A percentile compares a stretch with the other conserved stretches of the same genome.
phyloP scores from a whole-genome alignment of 2,797 vertebrate species.

The Danio albolineatus region DNA sequence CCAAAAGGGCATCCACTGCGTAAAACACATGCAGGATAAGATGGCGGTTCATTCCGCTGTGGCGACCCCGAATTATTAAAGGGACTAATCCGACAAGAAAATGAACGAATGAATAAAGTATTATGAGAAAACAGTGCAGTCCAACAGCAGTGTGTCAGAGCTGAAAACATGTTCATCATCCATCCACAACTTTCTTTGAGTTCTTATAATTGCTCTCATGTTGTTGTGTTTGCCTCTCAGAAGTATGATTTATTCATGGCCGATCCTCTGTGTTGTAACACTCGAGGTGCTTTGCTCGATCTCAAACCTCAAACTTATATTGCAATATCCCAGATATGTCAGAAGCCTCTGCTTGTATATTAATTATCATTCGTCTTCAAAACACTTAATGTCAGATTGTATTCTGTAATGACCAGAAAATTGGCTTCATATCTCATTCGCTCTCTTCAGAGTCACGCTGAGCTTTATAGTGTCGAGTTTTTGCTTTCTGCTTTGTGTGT shows the following conservation, averaged over 20 bases:
- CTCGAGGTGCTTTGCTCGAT: conserved; percentile 32
- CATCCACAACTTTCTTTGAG: not conserved
- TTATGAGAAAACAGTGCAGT: no score
- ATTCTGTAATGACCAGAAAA: conserved; percentile 85
- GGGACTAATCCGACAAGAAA: no score
- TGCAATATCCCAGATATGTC: conserved; percentile 93
- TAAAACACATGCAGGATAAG: no score
- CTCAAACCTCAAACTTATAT: conserved; percentile 75
- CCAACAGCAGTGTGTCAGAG: not conserved
- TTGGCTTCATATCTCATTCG: conserved; percentile 82
- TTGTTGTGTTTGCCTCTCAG: conserved; percentile 69
- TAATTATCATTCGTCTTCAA: conserved; percentile 87
- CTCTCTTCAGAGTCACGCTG: conserved; percentile 59
- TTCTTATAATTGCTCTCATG: conserved; percentile 17
- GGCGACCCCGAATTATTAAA: no score
- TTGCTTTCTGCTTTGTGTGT: conserved; percentile 67
- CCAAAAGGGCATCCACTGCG: no score
- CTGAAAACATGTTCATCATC: conserved; percentile 33
- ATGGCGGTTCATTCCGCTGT: no score
- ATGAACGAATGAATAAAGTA: no score
- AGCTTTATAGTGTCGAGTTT: conserved; percentile 63
- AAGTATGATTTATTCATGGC: conserved; percentile 81
- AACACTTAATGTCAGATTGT: conserved; percentile 85
- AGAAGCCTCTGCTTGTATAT: conserved; percentile 86
- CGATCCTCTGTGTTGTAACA: conserved; percentile 76